Evolutionary conservation across 2,888 invertebrate species (phyloP).

Genomic region (Sinhomidia bicolor): DNA sequence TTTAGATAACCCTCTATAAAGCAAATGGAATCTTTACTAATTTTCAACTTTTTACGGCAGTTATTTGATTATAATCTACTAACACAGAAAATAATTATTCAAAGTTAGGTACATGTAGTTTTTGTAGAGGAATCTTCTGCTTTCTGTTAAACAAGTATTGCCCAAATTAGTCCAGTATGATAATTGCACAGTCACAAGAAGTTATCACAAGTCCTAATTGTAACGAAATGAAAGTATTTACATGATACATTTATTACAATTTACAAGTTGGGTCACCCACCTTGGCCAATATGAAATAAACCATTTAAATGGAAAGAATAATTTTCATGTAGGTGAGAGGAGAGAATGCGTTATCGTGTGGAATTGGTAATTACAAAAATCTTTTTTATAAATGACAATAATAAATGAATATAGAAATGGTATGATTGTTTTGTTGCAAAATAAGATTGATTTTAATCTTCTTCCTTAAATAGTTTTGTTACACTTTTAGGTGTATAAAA

Average conservation of each 20-base stretch:
- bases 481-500: background rate
- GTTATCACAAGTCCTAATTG: background rate
- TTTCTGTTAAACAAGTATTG: background rate
- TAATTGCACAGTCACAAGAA: background rate
- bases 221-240: background rate
- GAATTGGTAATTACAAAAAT: background rate
- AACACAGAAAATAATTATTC: background rate
- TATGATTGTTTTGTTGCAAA: background rate
- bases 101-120: background rate
- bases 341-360: background rate
- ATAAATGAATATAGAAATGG: background rate
- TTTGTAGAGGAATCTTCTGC: background rate
- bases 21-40: background rate
- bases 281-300: background rate
- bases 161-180: background rate
- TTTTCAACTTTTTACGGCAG: background rate
- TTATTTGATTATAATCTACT: background rate
- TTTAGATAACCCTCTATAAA: too few relatives aligned
- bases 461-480: background rate
- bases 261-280: background rate
- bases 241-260: background rate
- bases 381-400: background rate
- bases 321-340: background rate
- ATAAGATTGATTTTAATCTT: conserved; percentile 6
- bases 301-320: background rate